Evolutionary conservation across 1,140 invertebrate genomes (phyloP).

Genomic region (Acromyrmex echinatior): DNA sequence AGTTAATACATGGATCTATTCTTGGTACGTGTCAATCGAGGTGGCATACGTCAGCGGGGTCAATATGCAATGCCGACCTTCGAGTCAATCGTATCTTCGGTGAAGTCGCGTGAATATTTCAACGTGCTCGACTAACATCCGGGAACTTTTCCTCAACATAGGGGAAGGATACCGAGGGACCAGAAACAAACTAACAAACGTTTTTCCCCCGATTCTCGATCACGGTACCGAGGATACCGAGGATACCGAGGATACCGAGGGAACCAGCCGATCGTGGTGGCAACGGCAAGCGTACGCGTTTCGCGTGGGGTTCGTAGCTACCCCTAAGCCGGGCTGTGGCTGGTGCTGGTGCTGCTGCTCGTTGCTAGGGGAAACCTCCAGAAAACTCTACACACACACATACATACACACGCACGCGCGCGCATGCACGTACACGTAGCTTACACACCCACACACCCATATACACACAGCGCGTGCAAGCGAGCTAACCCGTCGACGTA

Average conservation of each 20-base stretch:
- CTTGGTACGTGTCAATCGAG: constrained; percentile 31
- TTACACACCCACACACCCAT: constrained; percentile 61
- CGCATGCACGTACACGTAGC: constrained; percentile 75
- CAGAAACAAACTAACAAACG: background rate
- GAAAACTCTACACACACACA: constrained; percentile 84
- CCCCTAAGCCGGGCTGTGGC: constrained; percentile 85
- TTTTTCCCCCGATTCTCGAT: constrained; percentile 22
- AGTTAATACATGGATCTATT: constrained; percentile 15
- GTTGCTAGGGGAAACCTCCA: constrained; percentile 87
- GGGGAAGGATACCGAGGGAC: background rate
- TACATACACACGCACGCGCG: constrained; percentile 55
- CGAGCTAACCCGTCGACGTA: constrained; percentile 71
- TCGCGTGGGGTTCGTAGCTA: constrained; percentile 84
- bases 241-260: background rate
- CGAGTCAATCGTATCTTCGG: constrained; percentile 35
- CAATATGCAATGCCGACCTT: constrained; percentile 46
- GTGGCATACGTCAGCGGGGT: constrained; percentile 23
- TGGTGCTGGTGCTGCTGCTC: constrained; percentile 81
- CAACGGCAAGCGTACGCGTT: constrained; percentile 63
- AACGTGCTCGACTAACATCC: constrained; percentile 22
- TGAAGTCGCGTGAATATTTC: constrained; percentile 47
- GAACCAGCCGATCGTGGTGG: constrained; percentile 22
- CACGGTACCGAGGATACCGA: background rate
- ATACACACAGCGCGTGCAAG: constrained; percentile 49
- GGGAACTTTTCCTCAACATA: background rate